Base-by-base conservation (phyloP, 1,140 invertebrate genomes). In the Conus ventricosus region DNA sequence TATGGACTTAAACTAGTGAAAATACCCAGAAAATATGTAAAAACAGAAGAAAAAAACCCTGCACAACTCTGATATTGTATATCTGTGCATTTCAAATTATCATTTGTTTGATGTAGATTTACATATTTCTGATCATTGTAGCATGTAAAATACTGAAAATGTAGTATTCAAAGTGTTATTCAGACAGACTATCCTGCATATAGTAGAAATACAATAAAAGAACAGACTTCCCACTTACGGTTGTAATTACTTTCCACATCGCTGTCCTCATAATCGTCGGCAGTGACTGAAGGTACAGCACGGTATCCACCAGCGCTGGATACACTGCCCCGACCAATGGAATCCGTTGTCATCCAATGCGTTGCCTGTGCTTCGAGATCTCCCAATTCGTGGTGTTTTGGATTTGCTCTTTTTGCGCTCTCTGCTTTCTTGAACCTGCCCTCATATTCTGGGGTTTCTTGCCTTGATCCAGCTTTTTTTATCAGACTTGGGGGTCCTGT, bases 351-450 rank as follows among this genome's bases (percentile, higher is more conserved):
- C 89, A 82, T 90, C 89, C 53, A 88, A 15, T 17, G 55, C 75
- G 25, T 54, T 71, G 20, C 86, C 86, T 13, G 82, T 81, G n/a
- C 83, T 88, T 7, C 85, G 80, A 23, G 86, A 88, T 54, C 86
- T 84, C 5, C 89, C 89, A 23, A 90, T 78, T 27, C 89, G 67
- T 4, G 89, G 89, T 23, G 89, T 71, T 75, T 88, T 90, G n/a
- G 71, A 20, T 7, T 83, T 84, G 6, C 23, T 82, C 76, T 90
- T 90, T 55, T 76, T 84, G 27, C 55, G 27, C 75, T 88, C 55
- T 53, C 84, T 20, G 81, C 75, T 55, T 88, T 88, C 76, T 90
- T 87, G 75, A 90, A 88, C 0, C 86, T 55, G 20, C 89, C 85
- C n/a, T 88, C 83, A 10, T 81, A 54, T 17, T 87, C 88, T 23